Base-by-base conservation (phyloP, 2,888 invertebrate genomes). In the Catocala sponsa region DNA sequence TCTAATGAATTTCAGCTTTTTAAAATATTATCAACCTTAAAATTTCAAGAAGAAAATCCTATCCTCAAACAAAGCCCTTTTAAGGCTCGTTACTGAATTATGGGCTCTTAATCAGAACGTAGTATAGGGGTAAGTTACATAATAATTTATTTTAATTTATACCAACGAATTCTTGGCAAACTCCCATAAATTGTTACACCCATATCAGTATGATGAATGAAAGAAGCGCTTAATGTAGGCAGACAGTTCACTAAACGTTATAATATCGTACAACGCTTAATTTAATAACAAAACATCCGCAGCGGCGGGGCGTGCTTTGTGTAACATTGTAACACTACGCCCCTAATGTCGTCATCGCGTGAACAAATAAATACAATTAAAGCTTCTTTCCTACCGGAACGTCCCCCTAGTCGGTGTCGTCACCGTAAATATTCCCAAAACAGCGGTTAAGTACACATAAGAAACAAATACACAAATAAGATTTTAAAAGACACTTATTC, bases 301-400 rank as follows among this genome's bases (percentile, higher is more conserved):
- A 59, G 62, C 55, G 64, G 57, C 63, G 61, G 47, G 11, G 48
- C 25, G 32, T 51, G 51, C 70, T 74, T 74, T 76, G 63, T 72
- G 55, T 65, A 35, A 35, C 52, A 38, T 42, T 41, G 35, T 57
- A 57, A 59, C 46, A 58, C 49, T 49, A 41, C 46, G 7, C 52
- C 66, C 60, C 55, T 74, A 74, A 74, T 74, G 61, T 53, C 58
- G 67, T 38, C 52, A 68, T 68, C 25, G 60, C 66, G 54, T 66
- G 61, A 60, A 75, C 68, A 67, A 67, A 74, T 63, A 71, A 59
- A 71, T 58, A 71, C 60, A 76, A 76, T 70, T 67, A 67, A 47
- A 50, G 51, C 57, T 63, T 56, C 63, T 68, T 61, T 68, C 46
- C 59, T 48, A 55, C 43, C 54, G 38, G 42, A 10, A 55, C 57